Evolutionary conservation across 2,113 vertebrate genomes (phyloP), one percentile per base, ranked within the genome.

Genomic region (Apus apus): DNA sequence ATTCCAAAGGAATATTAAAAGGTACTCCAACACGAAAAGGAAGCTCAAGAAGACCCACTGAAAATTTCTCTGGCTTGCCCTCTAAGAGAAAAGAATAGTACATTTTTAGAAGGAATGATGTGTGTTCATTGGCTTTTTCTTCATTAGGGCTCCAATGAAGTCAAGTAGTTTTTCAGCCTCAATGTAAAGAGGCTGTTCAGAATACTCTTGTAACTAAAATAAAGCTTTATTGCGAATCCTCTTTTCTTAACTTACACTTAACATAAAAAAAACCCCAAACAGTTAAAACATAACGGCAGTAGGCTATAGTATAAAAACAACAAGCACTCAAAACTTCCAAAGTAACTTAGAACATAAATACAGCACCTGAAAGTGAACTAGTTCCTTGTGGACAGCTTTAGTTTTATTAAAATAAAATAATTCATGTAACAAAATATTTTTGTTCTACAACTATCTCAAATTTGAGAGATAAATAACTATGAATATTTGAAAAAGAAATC

Each of bases 21-120:
- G 98, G 99, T 27, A 98, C 93, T 65, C 99, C 99, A 66, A 99
- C 96, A 8, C 90, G 97, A 95, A 98, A 95, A 88, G 92, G 97
- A 87, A 93, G 96, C 56, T 98, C 96, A 97, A 97, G 90, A 62
- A 86, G 21, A 38, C 96, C 96, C 18, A 98, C 85, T 7, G 68
- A 92, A 91, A 99, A 99, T 76, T 97, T 98, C 60, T 98, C 97
- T 66, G 99, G 98, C 57, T 95, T 97, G 22, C 98, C 99, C 98
- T 98, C 99, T 99, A 95, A 68, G n/a, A 96, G n/a, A 94, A 87
- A 95, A 81, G 15, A 92, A 62, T 3, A 73, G 86, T 8, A 66
- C 4, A 64, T 71, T 84, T 93, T 97, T 5, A 94, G 58, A 65
- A 88, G 45, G 25, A 61, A 85, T 72, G 85, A 87, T 18, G 12